phyloP scores from a whole-genome alignment of 2,113 vertebrate species.

The Poecile atricapillus region DNA sequence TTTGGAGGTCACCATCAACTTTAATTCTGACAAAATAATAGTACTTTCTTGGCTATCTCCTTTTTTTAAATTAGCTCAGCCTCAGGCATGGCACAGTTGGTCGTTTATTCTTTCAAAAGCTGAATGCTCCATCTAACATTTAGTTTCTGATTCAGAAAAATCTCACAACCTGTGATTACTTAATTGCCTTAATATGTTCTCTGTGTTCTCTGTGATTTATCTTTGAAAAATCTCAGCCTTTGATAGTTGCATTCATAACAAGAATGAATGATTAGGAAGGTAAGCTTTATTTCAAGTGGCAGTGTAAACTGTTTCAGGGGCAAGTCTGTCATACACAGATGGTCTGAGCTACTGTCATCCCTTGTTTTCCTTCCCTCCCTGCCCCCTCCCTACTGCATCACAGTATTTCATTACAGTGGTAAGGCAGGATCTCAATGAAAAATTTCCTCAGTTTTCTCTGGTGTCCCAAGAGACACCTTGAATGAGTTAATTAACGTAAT shows the following conservation, averaged over 20 bases:
- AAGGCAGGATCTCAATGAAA: not conserved
- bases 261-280: not conserved
- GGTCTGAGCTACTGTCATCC: not conserved
- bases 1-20: not conserved
- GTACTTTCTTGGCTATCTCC: not conserved
- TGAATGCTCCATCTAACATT: not conserved
- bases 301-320: not conserved
- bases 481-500: not conserved
- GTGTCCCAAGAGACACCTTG: not conserved
- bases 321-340: not conserved
- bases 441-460: not conserved
- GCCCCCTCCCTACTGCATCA: not conserved
- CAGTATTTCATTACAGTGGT: not conserved
- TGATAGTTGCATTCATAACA: not conserved
- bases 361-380: not conserved
- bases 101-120: not conserved
- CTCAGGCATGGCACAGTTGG: not conserved
- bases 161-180: not conserved
- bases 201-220: not conserved
- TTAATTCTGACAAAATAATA: conserved; percentile 1
- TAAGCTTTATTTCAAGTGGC: not conserved
- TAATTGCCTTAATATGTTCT: not conserved
- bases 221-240: not conserved
- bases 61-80: not conserved
- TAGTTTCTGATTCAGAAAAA: not conserved